A percentile compares a stretch with the other conserved stretches of the same genome.
phyloP scores from a whole-genome alignment of 2,113 vertebrate species.

The Stegastes partitus region DNA sequence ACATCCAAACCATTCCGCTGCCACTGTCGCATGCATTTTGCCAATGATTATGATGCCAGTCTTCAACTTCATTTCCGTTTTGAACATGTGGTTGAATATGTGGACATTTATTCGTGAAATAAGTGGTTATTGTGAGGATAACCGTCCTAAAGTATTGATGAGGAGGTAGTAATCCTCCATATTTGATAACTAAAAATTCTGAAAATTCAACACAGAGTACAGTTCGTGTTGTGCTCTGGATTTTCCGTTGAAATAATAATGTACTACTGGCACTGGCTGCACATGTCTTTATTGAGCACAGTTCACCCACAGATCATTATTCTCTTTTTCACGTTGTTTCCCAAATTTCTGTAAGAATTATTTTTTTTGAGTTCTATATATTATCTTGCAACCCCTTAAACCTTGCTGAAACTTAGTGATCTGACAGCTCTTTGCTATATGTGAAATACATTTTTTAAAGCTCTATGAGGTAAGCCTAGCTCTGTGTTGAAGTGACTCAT shows the following conservation, averaged over 20 bases:
- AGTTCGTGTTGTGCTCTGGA: not conserved
- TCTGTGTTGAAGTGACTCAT: conserved; percentile 32
- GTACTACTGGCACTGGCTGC: not conserved
- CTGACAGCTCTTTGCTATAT: conserved; percentile 2
- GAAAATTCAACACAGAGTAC: not conserved
- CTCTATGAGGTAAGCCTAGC: conserved; percentile 1
- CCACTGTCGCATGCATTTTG: not conserved
- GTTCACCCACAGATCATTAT: too few relatives aligned
- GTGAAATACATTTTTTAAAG: not conserved
- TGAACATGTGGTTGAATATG: not conserved
- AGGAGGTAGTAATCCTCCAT: not conserved
- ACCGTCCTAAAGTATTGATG: conserved; percentile 5
- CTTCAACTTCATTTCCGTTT: conserved; percentile 11
- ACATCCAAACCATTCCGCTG: not conserved
- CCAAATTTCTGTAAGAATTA: not conserved
- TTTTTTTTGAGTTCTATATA: not conserved
- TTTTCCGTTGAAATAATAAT: not conserved
- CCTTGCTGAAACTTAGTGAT: not conserved
- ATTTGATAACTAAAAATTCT: not conserved
- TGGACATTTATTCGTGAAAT: conserved; percentile 8
- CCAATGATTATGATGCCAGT: not conserved
- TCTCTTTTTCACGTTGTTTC: too few relatives aligned
- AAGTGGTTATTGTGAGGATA: not conserved
- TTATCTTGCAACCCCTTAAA: not conserved
- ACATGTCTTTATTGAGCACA: not conserved